A percentile compares a stretch with the other conserved stretches of the same genome.
phyloP scores from a whole-genome alignment of 1,140 invertebrate species.

The Temnothorax longispinosus region DNA sequence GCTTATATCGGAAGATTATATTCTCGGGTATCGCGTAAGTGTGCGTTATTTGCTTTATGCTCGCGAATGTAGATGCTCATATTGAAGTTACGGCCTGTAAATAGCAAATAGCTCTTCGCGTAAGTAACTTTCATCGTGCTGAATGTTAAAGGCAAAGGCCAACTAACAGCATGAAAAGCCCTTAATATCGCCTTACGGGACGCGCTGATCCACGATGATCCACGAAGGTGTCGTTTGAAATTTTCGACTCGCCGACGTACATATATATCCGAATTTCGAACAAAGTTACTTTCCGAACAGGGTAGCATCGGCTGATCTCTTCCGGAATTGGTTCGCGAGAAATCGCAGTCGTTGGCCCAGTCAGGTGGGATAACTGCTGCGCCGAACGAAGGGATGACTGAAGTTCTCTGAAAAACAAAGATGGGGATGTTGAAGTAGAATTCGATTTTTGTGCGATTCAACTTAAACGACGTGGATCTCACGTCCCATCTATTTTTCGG shows the following conservation, averaged over 20 bases:
- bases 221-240: slow-evolving; percentile 17
- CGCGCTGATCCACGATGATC: slow-evolving; percentile 4
- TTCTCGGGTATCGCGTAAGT: neutral
- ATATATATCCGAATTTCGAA: slow-evolving; percentile 32
- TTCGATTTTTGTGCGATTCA: slow-evolving; percentile 52
- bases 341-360: slow-evolving; percentile 18
- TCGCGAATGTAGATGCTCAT: slow-evolving; percentile 30
- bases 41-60: slow-evolving; percentile 45
- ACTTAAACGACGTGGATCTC: slow-evolving; percentile 43
- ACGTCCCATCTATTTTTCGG: slow-evolving; percentile 29
- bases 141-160: slow-evolving; percentile 31
- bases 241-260: slow-evolving; percentile 8
- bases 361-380: slow-evolving; percentile 38
- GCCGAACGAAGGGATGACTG: slow-evolving; percentile 19
- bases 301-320: slow-evolving; percentile 33
- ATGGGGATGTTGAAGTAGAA: slow-evolving; percentile 31
- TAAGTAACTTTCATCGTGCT: slow-evolving; percentile 31
- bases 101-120: slow-evolving; percentile 47
- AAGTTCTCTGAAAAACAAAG: slow-evolving; percentile 33
- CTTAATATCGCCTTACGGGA: slow-evolving; percentile 27
- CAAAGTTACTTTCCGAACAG: slow-evolving; percentile 24
- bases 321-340: slow-evolving; percentile 43
- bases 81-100: slow-evolving; percentile 50
- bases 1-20: slow-evolving; percentile 27
- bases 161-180: slow-evolving; percentile 7